Percentiles rank a stretch among this genome's conserved stretches.
Conservation (phyloP, 2,113 vertebrate genomes). For the Aegotheles bennettii region DNA sequence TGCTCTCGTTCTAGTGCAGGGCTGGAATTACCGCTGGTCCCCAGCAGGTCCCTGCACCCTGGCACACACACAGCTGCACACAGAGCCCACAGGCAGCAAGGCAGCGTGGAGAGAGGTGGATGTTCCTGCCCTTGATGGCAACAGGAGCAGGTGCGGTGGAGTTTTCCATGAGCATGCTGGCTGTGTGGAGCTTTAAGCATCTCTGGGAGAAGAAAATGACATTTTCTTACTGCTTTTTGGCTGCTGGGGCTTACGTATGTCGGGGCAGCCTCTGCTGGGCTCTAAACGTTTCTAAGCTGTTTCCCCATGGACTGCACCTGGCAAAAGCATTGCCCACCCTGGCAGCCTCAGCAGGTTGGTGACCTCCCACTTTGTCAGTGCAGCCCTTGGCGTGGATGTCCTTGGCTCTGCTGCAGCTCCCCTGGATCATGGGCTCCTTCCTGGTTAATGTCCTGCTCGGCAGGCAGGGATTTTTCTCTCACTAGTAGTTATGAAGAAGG, state of each 20-base stretch:
- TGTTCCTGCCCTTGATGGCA: accelerated
- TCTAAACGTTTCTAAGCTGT: not conserved
- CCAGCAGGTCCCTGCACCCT: too few species aligned
- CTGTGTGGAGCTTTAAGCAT: not conserved
- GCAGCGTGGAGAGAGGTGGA: not conserved
- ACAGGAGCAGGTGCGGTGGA: not conserved
- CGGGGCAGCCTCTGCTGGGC: not conserved
- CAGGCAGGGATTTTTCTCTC: not conserved
- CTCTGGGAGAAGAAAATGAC: not conserved
- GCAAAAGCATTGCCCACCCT: not conserved
- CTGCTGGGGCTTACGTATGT: not conserved
- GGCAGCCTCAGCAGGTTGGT: not conserved
- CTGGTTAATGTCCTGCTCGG: not conserved
- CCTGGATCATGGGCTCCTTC: not conserved
- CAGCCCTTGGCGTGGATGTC: not conserved
- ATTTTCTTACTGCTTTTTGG: not conserved
- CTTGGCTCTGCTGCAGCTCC: accelerated
- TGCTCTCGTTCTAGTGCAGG: not conserved
- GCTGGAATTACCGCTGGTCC: not conserved
- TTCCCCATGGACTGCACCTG: not conserved
- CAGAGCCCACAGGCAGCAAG: not conserved
- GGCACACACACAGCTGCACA: too few species aligned
- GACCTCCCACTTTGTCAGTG: not conserved
- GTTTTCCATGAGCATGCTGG: not conserved
- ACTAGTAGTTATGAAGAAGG: not conserved